A percentile compares a stretch with the other conserved stretches of the same genome.
These are phyloP conservation scores for Chrysomela aeneicollis DNA, from an alignment of 2,888 invertebrate genomes.

Conservation along the genomic window DNA sequence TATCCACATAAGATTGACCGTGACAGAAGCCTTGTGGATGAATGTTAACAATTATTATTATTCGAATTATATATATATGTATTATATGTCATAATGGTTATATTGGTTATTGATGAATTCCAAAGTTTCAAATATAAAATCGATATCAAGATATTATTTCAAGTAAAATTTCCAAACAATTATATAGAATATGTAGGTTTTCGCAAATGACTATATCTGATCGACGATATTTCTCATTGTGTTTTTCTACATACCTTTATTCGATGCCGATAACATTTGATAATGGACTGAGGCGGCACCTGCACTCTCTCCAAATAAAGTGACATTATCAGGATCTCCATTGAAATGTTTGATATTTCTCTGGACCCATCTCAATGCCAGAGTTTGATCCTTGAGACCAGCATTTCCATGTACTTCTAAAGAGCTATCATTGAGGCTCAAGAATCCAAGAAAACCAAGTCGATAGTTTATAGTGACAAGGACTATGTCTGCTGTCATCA, in stretches of 20 bases:
- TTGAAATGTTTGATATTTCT: slow-evolving; percentile 58
- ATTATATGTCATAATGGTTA: too few species aligned
- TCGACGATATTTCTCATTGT: too few species aligned
- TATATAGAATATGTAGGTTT: too few species aligned
- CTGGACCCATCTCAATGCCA: slow-evolving; percentile 64
- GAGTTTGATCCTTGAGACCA: slow-evolving; percentile 64
- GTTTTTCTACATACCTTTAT: slow-evolving; percentile 35
- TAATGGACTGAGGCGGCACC: slow-evolving; percentile 33
- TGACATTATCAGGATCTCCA: slow-evolving; percentile 56
- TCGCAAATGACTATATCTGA: too few species aligned
- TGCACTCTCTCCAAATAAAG: slow-evolving; percentile 46
- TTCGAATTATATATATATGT: too few species aligned
- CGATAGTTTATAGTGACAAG: slow-evolving; percentile 63
- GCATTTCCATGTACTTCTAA: slow-evolving; percentile 65
- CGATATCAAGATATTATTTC: too few species aligned
- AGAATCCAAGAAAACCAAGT: slow-evolving; percentile 63
- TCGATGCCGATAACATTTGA: slow-evolving; percentile 31
- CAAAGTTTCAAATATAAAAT: too few species aligned
- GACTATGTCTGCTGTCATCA: slow-evolving; percentile 62
- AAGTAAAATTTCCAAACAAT: too few species aligned
- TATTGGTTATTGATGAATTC: too few species aligned
- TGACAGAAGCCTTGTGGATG: too few species aligned
- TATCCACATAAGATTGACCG: too few species aligned
- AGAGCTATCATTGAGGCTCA: slow-evolving; percentile 60
- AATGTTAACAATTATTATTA: too few species aligned